Percentiles rank a stretch among this genome's conserved stretches.
phyloP scores from a whole-genome alignment of 2,797 vertebrate species.

The Alfaro cultratus region DNA sequence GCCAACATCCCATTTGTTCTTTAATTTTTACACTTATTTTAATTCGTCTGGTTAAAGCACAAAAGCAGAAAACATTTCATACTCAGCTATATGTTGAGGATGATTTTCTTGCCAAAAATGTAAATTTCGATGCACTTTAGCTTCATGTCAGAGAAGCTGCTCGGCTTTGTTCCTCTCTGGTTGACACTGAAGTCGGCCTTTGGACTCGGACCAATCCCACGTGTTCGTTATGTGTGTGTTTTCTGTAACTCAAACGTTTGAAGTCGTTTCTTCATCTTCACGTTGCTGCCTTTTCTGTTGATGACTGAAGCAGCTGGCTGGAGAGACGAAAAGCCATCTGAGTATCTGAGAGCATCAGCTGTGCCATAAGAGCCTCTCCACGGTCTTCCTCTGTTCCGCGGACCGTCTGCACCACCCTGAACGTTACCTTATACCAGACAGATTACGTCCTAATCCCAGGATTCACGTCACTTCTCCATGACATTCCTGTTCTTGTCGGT shows the following conservation, averaged over 20 bases:
- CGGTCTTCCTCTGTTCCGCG: constrained; percentile 16
- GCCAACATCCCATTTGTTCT: constrained; percentile 17
- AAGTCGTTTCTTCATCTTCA: constrained; percentile 55
- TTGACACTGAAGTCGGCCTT: constrained; percentile 52
- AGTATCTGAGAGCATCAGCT: constrained; percentile 30
- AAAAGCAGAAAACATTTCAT: neutral
- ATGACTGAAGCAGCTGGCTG: constrained; percentile 44
- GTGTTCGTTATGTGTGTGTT: constrained; percentile 31
- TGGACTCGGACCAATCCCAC: constrained; percentile 54
- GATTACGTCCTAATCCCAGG: constrained; percentile 2
- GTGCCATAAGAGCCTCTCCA: constrained; percentile 54
- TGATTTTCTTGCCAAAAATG: constrained; percentile 7
- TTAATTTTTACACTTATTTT: neutral
- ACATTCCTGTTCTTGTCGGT: constrained; percentile 34
- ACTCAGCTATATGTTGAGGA: neutral
- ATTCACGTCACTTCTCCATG: constrained; percentile 35
- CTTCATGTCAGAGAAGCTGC: constrained; percentile 28
- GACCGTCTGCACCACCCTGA: neutral
- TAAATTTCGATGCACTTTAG: constrained; percentile 1
- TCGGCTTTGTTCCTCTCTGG: constrained; percentile 11
- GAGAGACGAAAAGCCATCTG: constrained; percentile 35
- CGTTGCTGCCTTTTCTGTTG: constrained; percentile 67
- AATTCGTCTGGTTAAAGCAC: neutral
- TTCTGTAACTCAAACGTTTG: constrained; percentile 47
- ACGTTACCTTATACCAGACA: neutral